These are phyloP conservation scores for Triplophysa dalaica DNA, from an alignment of 2,113 vertebrate species.

Conservation along the genomic window DNA sequence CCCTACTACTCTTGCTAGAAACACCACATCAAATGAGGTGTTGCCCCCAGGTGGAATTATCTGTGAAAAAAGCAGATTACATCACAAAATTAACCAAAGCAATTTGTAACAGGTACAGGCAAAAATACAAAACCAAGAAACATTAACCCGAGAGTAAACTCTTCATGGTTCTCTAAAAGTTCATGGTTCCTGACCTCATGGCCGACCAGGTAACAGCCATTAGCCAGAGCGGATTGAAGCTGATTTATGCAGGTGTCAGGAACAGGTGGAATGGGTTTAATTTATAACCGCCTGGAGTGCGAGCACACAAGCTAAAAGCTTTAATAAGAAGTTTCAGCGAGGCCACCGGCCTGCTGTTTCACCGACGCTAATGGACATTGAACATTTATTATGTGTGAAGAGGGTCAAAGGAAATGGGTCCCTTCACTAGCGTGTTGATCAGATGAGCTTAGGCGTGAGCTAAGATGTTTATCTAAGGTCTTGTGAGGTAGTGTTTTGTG, in stretches of 20 bases:
- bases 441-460: slow-evolving; percentile 2
- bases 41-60: slow-evolving; percentile 98
- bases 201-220: slow-evolving; percentile 3
- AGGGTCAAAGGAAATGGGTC: neutral
- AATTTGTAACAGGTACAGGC: neutral
- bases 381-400: neutral
- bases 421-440: neutral
- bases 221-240: neutral
- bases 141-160: neutral
- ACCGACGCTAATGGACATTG: neutral
- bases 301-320: slow-evolving; percentile 30
- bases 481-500: neutral
- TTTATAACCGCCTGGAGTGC: slow-evolving; percentile 43
- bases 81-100: neutral
- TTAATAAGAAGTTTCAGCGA: slow-evolving; percentile 50
- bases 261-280: slow-evolving; percentile 56
- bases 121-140: neutral
- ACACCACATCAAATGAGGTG: slow-evolving; percentile 98
- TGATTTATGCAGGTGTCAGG: slow-evolving; percentile 52
- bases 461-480: neutral
- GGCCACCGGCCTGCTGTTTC: slow-evolving; percentile 21
- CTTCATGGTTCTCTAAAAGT: neutral
- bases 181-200: slow-evolving; percentile 10
- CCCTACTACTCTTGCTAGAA: slow-evolving; percentile 96
- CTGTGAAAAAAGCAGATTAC: slow-evolving; percentile 73